Evolutionary conservation across 1,140 invertebrate species (phyloP), one percentile per base, ranked within the genome.

Genomic region (Drosophila trapezifrons): DNA sequence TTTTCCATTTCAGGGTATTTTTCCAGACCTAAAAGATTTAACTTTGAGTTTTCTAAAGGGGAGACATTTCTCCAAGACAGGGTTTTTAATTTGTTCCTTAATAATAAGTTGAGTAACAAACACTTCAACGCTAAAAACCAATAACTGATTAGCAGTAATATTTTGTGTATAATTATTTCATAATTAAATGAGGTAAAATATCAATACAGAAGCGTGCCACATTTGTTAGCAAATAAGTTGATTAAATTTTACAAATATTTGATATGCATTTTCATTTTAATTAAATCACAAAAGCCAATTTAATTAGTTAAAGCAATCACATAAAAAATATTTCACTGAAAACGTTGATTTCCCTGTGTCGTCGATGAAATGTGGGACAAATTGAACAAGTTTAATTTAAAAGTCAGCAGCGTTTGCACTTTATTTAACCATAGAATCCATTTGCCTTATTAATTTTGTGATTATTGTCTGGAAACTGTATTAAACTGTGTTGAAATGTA

Each of bases 231-330:
- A 32, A 10, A 32, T 17, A 15, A 35, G 32, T 76, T 22, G 56
- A 75, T 58, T 49, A 54, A 60, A 51, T 58, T 59, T 42, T 42
- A 27, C 52, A 84, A 79, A 86, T 70, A 64, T 75, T 70, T 82
- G 29, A 47, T 57, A 78, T 66, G 77, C 42, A 73, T 69, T 63
- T 66, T 29, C 20, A 37, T 69, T 71, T 78, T 71, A 81, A 78
- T 85, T 86, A 79, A 71, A 67, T 47, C 43, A 17, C 12, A 17
- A 42, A 40, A 57, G 49, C 25, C 60, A 73, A 77, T 76, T 63
- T 42, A 59, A 74, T 66, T 52, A 52, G 37, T 42, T 66, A 52
- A 47, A 27, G 27, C 60, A 66, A 45, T 37, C n/a, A 29, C 9
- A 37, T 13, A 9, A 29, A 4, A 51, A 69, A 52, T 32, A 20